Conservation (phyloP, 2,797 vertebrate species). For the Coracias cyanogaster region DNA sequence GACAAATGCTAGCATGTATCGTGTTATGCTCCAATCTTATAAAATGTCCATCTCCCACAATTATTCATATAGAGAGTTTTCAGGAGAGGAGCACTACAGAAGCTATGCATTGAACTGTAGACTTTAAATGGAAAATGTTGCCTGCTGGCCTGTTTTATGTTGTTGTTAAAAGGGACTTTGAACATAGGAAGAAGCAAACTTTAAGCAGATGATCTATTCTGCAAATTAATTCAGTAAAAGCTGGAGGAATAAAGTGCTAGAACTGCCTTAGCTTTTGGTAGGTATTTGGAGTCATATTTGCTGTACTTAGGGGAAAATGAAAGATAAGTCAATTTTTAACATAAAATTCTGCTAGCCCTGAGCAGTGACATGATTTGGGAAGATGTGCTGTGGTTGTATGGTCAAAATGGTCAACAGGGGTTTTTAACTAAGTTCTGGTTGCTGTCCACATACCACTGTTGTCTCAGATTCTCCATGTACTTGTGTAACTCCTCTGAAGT, state of each 20-base stretch:
- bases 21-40: not conserved
- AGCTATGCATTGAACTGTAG: not conserved
- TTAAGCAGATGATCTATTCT: not conserved
- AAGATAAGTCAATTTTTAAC: not conserved
- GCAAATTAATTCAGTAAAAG: not conserved
- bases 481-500: not conserved
- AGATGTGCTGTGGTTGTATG: not conserved
- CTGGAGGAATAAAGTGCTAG: not conserved
- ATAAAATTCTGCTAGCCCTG: not conserved
- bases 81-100: not conserved
- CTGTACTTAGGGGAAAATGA: not conserved
- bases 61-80: not conserved
- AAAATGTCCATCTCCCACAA: not conserved
- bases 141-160: not conserved
- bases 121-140: not conserved
- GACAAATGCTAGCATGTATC: not conserved
- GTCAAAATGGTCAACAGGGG: not conserved
- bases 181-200: not conserved
- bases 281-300: not conserved
- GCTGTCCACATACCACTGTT: not conserved
- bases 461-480: not conserved
- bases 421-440: not conserved
- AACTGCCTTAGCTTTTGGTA: not conserved
- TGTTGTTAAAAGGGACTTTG: not conserved
- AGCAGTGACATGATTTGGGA: not conserved